A percentile compares a stretch with the other conserved stretches of the same genome.
phyloP scores from a whole-genome alignment of 2,113 vertebrate species.

The Microcebus griseorufus region DNA sequence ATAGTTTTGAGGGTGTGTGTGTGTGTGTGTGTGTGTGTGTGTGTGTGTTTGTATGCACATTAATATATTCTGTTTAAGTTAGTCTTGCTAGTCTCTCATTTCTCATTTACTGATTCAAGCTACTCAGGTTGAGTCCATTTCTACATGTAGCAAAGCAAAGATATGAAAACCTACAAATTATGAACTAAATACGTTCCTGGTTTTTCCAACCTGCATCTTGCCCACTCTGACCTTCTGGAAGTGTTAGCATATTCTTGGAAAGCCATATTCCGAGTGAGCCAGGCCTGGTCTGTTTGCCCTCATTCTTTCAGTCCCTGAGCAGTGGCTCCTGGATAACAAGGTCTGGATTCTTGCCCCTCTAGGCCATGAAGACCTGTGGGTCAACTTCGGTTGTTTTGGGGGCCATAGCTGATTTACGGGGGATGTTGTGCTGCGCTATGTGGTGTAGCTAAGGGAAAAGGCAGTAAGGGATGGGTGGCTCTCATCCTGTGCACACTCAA shows the following conservation, averaged over 20 bases:
- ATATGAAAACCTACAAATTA: constrained; percentile 12
- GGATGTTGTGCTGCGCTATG: accelerated
- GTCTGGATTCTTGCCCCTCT: not conserved
- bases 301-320: not conserved
- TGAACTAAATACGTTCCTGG: not conserved
- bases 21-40: not conserved
- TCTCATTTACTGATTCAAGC: constrained; percentile 44
- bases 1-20: constrained; percentile 27
- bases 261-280: not conserved
- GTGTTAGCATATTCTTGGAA: constrained; percentile 21
- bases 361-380: not conserved
- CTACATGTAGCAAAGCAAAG: constrained; percentile 11
- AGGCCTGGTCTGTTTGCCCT: not conserved
- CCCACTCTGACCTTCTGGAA: constrained; percentile 15
- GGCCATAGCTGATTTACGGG: not conserved
- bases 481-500: not conserved
- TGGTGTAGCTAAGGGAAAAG: accelerated
- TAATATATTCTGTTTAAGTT: constrained; percentile 72
- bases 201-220: not conserved
- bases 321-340: not conserved
- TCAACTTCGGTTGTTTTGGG: not conserved
- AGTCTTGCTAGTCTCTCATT: constrained; percentile 31
- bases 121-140: not conserved
- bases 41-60: not conserved
- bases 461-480: not conserved